Percentiles rank a stretch among this genome's conserved stretches.
Conservation (phyloP, 2,888 invertebrate species). For the Abrostola triplasia region DNA sequence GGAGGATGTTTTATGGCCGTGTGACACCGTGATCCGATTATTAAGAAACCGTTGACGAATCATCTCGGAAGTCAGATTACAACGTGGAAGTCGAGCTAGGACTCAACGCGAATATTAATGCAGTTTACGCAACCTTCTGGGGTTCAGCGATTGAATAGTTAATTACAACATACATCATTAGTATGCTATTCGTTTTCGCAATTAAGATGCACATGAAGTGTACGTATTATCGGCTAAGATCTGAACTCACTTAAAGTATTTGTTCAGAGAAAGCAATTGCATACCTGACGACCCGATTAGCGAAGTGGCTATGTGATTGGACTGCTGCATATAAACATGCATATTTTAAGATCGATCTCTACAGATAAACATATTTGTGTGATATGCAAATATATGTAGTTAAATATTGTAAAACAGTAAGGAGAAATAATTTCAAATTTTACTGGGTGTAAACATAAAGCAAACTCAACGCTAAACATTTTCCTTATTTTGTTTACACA, state of each 20-base stretch:
- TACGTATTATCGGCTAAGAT: conserved; percentile 14
- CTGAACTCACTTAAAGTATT: conserved; percentile 10
- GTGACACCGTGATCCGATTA: conserved; percentile 56
- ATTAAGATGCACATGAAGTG: conserved; percentile 38
- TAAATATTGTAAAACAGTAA: no score
- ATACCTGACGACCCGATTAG: no score
- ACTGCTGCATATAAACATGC: no score
- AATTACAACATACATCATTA: conserved; percentile 53
- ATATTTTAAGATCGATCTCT: no score
- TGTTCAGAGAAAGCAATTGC: neutral
- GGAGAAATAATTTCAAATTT: no score
- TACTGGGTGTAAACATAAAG: no score
- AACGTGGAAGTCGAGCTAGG: conserved; percentile 63
- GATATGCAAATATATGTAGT: no score
- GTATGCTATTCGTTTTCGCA: conserved; percentile 49
- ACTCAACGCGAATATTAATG: conserved; percentile 62
- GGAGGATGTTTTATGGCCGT: conserved; percentile 50
- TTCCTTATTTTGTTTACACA: no score
- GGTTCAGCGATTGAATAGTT: conserved; percentile 58
- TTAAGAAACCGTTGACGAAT: conserved; percentile 54
- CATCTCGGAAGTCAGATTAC: conserved; percentile 69
- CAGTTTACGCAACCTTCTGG: conserved; percentile 62
- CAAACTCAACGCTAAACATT: no score
- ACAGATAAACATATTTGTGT: no score
- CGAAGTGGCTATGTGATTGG: no score